Percentiles rank a stretch among this genome's conserved stretches.
Conservation (phyloP, 2,113 vertebrate genomes). For the Clinocottus analis region DNA sequence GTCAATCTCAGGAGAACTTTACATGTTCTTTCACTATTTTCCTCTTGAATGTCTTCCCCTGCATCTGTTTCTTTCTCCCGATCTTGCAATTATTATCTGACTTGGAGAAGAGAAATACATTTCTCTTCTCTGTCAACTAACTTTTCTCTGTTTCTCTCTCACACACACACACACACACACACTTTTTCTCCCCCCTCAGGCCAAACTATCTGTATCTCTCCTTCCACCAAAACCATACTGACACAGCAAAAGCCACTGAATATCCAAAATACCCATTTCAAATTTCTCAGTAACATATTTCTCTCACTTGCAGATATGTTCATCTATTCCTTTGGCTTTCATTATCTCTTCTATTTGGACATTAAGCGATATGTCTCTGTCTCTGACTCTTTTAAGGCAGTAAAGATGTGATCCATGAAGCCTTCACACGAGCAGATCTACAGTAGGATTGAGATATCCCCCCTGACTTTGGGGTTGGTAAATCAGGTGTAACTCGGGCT, state of each 20-base stretch:
- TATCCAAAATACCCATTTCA: not conserved
- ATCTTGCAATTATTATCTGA: conserved; percentile 27
- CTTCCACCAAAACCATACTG: conserved; percentile 10
- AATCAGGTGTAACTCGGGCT: conserved; percentile 30
- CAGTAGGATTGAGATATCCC: not conserved
- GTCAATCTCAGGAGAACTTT: not conserved
- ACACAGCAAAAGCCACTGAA: conserved; percentile 2
- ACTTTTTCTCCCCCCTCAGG: conserved; percentile 15
- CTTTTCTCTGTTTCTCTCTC: not conserved
- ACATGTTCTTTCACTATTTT: conserved; percentile 1
- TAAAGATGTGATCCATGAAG: not conserved
- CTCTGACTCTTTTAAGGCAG: not conserved
- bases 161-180: not conserved
- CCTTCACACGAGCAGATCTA: not conserved
- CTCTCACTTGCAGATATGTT: conserved; percentile 6
- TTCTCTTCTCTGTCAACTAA: conserved; percentile 10
- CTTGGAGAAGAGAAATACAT: conserved; percentile 25
- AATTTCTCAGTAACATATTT: not conserved
- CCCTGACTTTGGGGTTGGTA: not conserved
- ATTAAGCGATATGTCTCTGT: conserved; percentile 4
- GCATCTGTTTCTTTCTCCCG: conserved; percentile 15
- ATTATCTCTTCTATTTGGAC: not conserved
- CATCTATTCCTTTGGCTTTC: too few species aligned
- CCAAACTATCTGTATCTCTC: conserved; percentile 6
- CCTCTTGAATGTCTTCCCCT: conserved; percentile 1